Percentiles rank a stretch among this genome's conserved stretches.
These are phyloP conservation scores for Gymnothorax reevesii DNA, from an alignment of 2,797 vertebrate genomes.

Conservation along the genomic window DNA sequence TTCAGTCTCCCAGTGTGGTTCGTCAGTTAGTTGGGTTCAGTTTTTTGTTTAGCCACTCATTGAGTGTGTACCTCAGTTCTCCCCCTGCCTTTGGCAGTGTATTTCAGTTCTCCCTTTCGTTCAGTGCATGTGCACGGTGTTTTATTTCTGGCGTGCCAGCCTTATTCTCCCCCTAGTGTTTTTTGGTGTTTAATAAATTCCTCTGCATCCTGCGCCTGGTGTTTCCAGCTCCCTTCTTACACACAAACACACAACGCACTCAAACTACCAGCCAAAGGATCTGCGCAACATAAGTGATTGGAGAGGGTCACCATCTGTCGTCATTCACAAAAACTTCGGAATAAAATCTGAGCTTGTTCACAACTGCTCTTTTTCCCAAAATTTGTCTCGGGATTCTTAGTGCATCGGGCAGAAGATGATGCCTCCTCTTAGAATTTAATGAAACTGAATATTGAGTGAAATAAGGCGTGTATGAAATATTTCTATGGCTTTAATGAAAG, in stretches of 20 bases:
- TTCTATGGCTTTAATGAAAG: slow-evolving; percentile 26
- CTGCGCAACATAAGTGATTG: neutral
- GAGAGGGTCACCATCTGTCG: slow-evolving; percentile 14
- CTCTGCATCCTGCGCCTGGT: too few relatives aligned
- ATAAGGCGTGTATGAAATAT: slow-evolving; percentile 26
- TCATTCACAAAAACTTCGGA: slow-evolving; percentile 22
- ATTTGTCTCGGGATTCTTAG: slow-evolving; percentile 23
- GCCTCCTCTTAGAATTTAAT: slow-evolving; percentile 35
- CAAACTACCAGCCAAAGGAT: slow-evolving; percentile 15
- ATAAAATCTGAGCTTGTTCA: slow-evolving; percentile 11
- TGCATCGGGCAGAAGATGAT: slow-evolving; percentile 29
- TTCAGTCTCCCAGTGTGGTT: too few relatives aligned
- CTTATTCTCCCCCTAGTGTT: too few relatives aligned
- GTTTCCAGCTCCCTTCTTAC: too few relatives aligned
- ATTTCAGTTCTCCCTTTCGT: too few relatives aligned
- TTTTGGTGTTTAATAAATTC: too few relatives aligned
- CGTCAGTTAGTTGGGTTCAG: too few relatives aligned
- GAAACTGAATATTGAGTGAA: slow-evolving; percentile 29
- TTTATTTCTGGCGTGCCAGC: too few relatives aligned
- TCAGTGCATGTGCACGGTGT: too few relatives aligned
- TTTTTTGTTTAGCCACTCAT: too few relatives aligned
- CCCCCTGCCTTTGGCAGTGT: too few relatives aligned
- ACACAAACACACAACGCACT: neutral
- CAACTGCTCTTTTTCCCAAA: slow-evolving; percentile 25
- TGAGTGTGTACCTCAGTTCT: too few relatives aligned